Evolutionary conservation across 2,888 invertebrate species (phyloP), one percentile per base, ranked within the genome.

Genomic region (Gonocerus acuteangulatus): DNA sequence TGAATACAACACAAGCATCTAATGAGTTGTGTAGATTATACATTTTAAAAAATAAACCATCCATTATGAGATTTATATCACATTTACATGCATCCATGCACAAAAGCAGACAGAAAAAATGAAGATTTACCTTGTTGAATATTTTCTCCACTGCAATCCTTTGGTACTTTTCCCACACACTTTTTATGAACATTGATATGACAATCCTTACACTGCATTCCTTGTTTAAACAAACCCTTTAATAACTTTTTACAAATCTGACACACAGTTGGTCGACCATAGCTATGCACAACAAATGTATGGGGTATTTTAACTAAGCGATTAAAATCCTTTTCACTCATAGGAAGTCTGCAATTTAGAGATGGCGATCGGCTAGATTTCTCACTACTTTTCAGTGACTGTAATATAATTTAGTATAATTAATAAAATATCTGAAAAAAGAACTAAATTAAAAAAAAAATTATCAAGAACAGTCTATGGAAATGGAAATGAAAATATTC

Each of bases 131-230:
- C 60, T 51, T 60, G 51, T 22, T 62, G 61, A 1, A 65, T 60
- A 58, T 80, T 77, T 78, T 93, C 92, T 45, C 88, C 91, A 34
- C 86, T 83, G 75, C 94, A 94, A 76, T 93, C 91, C 76, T 88
- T 90, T 34, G 93, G 91, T 72, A 92, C 86, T 76, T 85, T 84
- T 34, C 90, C 89, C 71, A 90, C 80, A 72, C 95, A 95, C 75
- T 95, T 95, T 74, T 94, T 88, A 76, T 96, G 95, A 65, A 89
- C 89, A 78, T 95, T 95, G 77, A 91, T 94, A 74, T 92, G 92
- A 76, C 95, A 95, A 79, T 96, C 97, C 75, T 89, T 87, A 76
- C 99, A 99, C 76, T 97, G 97, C 69, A 95, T 77, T 61, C 97
- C 97, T 78, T 97, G 96, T 73, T 91, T 92, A 78, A 96, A 95